Evolutionary conservation across 2,888 invertebrate genomes (phyloP).

Genomic region (Habrosyne pyritoides): DNA sequence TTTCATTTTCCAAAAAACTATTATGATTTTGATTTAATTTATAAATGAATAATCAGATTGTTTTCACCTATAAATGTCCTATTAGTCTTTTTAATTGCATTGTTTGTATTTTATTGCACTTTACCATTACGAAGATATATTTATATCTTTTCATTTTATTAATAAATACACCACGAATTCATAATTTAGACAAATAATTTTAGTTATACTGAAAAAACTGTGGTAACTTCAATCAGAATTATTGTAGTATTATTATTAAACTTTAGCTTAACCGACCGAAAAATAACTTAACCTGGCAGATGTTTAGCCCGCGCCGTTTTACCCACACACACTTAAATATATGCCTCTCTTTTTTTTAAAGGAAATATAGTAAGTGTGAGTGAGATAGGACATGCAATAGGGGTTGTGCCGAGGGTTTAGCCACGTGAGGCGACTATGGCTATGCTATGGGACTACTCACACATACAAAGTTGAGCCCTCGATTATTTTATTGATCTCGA

Average conservation of each 20-base stretch:
- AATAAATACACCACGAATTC: too few species aligned
- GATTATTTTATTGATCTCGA: slow-evolving; percentile 71
- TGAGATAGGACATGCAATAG: slow-evolving; percentile 57
- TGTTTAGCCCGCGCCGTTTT: slow-evolving; percentile 69
- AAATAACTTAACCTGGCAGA: slow-evolving; percentile 75
- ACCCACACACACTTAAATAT: slow-evolving; percentile 49
- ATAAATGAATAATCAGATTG: too few species aligned
- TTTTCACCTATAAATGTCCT: too few species aligned
- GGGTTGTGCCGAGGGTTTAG: slow-evolving; percentile 71
- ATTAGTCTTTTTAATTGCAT: too few species aligned
- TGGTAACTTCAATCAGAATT: slow-evolving; percentile 39
- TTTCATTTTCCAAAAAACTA: too few species aligned
- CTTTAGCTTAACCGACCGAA: slow-evolving; percentile 60
- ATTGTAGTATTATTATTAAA: slow-evolving; percentile 58
- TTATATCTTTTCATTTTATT: too few species aligned
- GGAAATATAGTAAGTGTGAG: slow-evolving; percentile 26
- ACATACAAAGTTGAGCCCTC: slow-evolving; percentile 57
- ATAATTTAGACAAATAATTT: too few species aligned
- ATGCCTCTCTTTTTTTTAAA: slow-evolving; percentile 35
- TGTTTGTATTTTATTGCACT: too few species aligned
- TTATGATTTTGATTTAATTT: too few species aligned
- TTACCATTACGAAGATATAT: too few species aligned
- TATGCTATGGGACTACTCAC: slow-evolving; percentile 53
- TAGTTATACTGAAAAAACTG: slow-evolving; percentile 17
- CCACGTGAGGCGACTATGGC: too few species aligned